Percentiles rank a stretch among this genome's conserved stretches.
These are phyloP conservation scores for Pharmacophagus antenor DNA, from an alignment of 2,888 invertebrate species.

Conservation along the genomic window DNA sequence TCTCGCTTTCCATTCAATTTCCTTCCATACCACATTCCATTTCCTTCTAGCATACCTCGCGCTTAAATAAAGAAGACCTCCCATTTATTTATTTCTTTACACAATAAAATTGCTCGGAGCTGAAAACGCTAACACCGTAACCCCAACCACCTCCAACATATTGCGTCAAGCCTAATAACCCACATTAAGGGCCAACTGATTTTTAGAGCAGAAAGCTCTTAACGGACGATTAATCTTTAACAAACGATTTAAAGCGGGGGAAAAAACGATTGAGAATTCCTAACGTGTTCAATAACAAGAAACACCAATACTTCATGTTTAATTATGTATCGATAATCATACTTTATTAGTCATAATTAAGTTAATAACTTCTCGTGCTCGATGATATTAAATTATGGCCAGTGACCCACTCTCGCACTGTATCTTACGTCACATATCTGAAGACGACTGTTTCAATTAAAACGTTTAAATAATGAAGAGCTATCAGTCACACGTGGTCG, in stretches of 20 bases:
- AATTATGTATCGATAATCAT: constrained; percentile 18
- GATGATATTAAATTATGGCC: constrained; percentile 16
- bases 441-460: constrained; percentile 20
- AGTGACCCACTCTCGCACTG: background rate
- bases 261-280: constrained; percentile 23
- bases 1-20: no score
- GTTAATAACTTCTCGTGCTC: constrained; percentile 17
- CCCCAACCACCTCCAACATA: constrained; percentile 35
- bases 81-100: background rate
- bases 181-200: constrained; percentile 57
- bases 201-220: constrained; percentile 67
- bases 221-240: constrained; percentile 61
- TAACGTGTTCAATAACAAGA: background rate
- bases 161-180: constrained; percentile 57
- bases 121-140: constrained; percentile 37
- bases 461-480: constrained; percentile 19
- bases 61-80: no score
- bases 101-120: background rate
- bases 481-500: background rate
- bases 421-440: constrained; percentile 15
- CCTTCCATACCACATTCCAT: no score
- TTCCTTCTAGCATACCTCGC: no score
- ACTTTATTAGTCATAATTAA: constrained; percentile 15
- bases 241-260: constrained; percentile 42
- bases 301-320: constrained; percentile 6